Conservation (phyloP, 2,113 vertebrate species). For the Xyliphius kryptos region DNA sequence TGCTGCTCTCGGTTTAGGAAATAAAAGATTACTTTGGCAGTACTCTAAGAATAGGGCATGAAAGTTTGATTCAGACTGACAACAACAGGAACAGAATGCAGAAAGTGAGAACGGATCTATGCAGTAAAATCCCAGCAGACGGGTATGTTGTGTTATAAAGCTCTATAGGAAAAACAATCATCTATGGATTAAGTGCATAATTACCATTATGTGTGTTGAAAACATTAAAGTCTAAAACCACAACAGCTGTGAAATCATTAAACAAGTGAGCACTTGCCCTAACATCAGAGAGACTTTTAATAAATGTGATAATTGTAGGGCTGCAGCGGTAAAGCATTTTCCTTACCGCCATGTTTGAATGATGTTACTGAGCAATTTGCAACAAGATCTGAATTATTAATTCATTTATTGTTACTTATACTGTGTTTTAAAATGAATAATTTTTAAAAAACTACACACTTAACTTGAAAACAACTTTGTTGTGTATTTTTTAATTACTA, state of each 20-base stretch:
- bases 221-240: constrained; percentile 1
- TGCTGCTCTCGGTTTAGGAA: constrained; percentile 20
- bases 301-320: neutral
- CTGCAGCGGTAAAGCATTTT: too few species aligned
- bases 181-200: constrained; percentile 9
- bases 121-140: neutral
- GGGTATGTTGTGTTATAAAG: neutral
- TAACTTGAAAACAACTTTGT: too few species aligned
- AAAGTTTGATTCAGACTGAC: neutral
- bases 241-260: constrained; percentile 8
- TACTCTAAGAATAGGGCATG: neutral
- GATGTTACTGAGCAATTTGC: too few species aligned
- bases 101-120: neutral
- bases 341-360: too few species aligned
- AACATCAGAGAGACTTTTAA: neutral
- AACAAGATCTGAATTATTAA: too few species aligned
- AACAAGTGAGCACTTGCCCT: constrained; percentile 20
- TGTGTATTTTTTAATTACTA: too few species aligned
- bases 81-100: neutral
- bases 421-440: too few species aligned
- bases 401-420: too few species aligned
- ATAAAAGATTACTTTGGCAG: constrained; percentile 23
- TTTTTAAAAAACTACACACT: too few species aligned
- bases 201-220: constrained; percentile 1
- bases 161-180: neutral